Evolutionary conservation across 2,113 vertebrate genomes (phyloP), one percentile per base, ranked within the genome.

Genomic region (Myotis brandtii): DNA sequence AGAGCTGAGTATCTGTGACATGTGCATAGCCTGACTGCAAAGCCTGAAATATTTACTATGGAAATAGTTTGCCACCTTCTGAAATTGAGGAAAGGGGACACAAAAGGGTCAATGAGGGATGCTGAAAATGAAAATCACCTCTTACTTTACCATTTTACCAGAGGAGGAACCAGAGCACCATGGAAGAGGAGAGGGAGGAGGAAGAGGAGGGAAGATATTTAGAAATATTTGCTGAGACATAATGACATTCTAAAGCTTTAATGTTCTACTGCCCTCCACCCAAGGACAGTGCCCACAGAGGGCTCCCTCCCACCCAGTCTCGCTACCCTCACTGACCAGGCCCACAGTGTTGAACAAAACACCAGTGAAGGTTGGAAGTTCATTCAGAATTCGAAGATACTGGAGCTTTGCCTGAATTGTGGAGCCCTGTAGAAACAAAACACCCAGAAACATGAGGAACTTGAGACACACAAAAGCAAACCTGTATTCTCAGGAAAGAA

Each of bases 331-430:
- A 98, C 96, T 94, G 48, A 99, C 99, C 99, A 99, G 98, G 95
- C 99, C 99, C 97, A 99, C 99, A 4, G 99, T 99, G 98, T 99
- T 99, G 98, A 99, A 99, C 95, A 99, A 98, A 97, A 99, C 99
- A 72, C 99, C 99, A 52, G 99, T 99, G 97, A 99, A 99, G 84
- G 99, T 99, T 0, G 99, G 99, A 96, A 99, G 99, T 98, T 99
- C 99, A 9, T 99, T 99, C 95, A 99, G 98, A 88, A 99, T 99
- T 88, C 99, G 99, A 98, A 99, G 99, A 98, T 99, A 99, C 97
- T 99, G 99, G 95, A 99, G 99, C 98, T 99, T 99, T 40, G 99
- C 99, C 98, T 99, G 99, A 93, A 99, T 98, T 20, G 99, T 98
- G 96, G 99, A 99, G 79, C 99, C 99, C 99, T 99, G 98, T 80